Percentiles rank a stretch among this genome's conserved stretches.
Conservation (phyloP, 2,113 vertebrate genomes). For the Puffinus mauretanicus region DNA sequence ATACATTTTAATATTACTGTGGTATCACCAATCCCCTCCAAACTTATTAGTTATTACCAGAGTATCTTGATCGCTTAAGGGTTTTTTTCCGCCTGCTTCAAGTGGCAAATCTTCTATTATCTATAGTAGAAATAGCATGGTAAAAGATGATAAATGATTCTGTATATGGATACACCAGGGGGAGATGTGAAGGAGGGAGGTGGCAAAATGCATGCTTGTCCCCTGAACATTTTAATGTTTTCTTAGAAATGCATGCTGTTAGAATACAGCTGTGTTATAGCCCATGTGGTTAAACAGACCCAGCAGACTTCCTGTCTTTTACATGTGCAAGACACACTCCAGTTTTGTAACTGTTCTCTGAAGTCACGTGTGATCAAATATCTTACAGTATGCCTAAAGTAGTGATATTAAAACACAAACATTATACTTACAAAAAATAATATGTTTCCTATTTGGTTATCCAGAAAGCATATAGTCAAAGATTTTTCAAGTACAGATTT, state of each 20-base stretch:
- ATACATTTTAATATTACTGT: neutral
- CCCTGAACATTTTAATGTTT: neutral
- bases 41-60: neutral
- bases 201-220: neutral
- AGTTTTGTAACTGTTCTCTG: neutral
- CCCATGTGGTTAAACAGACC: neutral
- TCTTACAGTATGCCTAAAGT: neutral
- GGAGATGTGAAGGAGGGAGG: neutral
- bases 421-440: neutral
- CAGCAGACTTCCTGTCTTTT: neutral
- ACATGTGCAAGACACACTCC: neutral
- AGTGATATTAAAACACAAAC: neutral
- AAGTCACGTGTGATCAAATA: neutral
- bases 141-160: neutral
- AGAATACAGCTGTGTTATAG: fast-evolving
- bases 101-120: neutral
- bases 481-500: neutral
- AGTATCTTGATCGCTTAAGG: neutral
- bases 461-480: neutral
- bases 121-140: neutral
- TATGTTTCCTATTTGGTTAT: neutral
- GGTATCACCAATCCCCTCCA: neutral
- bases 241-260: neutral
- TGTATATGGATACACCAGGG: neutral
- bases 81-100: neutral